Percentiles rank a stretch among this genome's conserved stretches.
phyloP scores from a whole-genome alignment of 2,888 invertebrate species.

The Agrochola macilenta region DNA sequence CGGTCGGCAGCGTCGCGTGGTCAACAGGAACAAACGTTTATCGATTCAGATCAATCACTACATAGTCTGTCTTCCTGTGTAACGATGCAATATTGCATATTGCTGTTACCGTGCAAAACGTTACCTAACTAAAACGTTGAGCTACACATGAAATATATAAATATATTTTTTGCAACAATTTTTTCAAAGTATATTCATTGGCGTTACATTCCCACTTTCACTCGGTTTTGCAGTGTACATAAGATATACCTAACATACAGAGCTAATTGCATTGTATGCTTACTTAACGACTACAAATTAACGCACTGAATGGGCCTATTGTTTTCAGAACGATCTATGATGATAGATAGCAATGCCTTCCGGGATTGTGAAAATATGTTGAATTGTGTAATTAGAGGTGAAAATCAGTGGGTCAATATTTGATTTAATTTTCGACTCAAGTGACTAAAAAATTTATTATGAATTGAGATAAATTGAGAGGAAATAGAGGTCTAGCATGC shows the following conservation, averaged over 20 bases:
- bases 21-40: constrained; percentile 84
- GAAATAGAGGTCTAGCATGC: too few relatives aligned
- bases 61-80: constrained; percentile 64
- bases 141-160: not conserved
- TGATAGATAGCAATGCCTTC: constrained; percentile 34
- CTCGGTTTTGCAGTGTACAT: constrained; percentile 26
- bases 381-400: constrained; percentile 13
- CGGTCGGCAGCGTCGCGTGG: constrained; percentile 82
- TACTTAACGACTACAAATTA: constrained; percentile 39
- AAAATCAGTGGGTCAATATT: constrained; percentile 9
- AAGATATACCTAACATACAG: constrained; percentile 29
- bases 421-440: constrained; percentile 15
- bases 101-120: not conserved
- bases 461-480: not conserved
- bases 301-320: constrained; percentile 52
- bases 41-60: constrained; percentile 84
- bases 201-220: constrained; percentile 36
- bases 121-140: not conserved
- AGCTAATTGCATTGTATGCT: constrained; percentile 55
- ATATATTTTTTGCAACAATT: constrained; percentile 7
- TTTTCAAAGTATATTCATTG: constrained; percentile 8
- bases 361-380: constrained; percentile 50
- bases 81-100: constrained; percentile 9
- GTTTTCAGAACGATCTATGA: constrained; percentile 56
- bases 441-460: not conserved